Evolutionary conservation across 2,797 vertebrate species (phyloP).

Genomic region (Enteromius viviparus): DNA sequence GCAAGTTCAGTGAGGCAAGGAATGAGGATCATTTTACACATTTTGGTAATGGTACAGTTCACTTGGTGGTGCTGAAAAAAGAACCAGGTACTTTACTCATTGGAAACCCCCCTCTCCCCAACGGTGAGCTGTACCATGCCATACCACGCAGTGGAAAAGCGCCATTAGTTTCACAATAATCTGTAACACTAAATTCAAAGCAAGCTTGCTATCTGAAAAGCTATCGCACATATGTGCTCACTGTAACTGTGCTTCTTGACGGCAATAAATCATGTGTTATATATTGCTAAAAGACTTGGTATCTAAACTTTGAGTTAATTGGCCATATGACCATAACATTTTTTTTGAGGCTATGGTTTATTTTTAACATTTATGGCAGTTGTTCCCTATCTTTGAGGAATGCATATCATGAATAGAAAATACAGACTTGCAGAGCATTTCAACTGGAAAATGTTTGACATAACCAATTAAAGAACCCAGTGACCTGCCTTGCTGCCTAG

Average conservation of each 20-base stretch:
- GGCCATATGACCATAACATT: background rate
- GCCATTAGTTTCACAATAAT: background rate
- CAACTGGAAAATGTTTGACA: slow-evolving; percentile 1
- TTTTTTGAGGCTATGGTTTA: background rate
- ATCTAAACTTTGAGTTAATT: background rate
- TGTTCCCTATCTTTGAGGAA: background rate
- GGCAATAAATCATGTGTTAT: background rate
- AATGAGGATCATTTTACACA: too few relatives aligned
- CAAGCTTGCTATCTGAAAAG: background rate
- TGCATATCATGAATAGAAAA: background rate
- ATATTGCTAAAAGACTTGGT: background rate
- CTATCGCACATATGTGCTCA: background rate
- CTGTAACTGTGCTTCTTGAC: background rate
- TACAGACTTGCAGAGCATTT: background rate
- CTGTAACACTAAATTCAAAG: background rate
- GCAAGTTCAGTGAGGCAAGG: too few relatives aligned
- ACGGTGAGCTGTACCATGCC: too few relatives aligned
- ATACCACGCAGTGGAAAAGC: too few relatives aligned
- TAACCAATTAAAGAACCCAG: background rate
- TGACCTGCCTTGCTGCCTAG: background rate
- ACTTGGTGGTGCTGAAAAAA: too few relatives aligned
- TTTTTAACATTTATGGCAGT: background rate
- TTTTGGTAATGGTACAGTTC: too few relatives aligned
- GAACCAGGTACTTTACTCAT: too few relatives aligned
- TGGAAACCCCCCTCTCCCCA: too few relatives aligned